Conservation (phyloP, 2,888 invertebrate genomes). For the Chrysolina americana region DNA sequence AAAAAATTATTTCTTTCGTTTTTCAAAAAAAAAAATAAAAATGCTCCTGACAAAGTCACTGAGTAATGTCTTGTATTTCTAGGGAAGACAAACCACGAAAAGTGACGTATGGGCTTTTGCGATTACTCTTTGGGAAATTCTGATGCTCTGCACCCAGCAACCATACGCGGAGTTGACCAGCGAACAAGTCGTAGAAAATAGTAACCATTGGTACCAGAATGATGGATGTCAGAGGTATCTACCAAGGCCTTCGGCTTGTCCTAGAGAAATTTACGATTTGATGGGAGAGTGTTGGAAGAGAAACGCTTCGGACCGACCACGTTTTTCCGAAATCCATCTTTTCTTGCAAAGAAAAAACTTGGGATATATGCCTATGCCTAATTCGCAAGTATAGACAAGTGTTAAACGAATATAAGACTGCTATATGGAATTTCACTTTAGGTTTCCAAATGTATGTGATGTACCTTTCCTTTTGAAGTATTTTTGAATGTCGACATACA, state of each 20-base stretch:
- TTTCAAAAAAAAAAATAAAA: too few relatives aligned
- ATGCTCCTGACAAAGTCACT: not conserved
- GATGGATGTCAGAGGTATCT: conserved; percentile 73
- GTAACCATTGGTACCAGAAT: conserved; percentile 70
- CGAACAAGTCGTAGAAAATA: conserved; percentile 82
- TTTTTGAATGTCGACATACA: conserved; percentile 26
- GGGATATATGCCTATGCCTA: conserved; percentile 74
- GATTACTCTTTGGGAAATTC: conserved; percentile 90
- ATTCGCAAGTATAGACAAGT: conserved; percentile 50
- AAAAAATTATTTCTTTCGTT: too few relatives aligned
- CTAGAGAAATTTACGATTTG: conserved; percentile 90
- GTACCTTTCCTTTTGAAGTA: conserved; percentile 35
- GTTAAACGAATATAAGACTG: conserved; percentile 35
- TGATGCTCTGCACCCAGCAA: conserved; percentile 84
- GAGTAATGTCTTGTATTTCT: conserved; percentile 54
- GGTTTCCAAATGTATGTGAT: conserved; percentile 45
- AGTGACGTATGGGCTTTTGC: conserved; percentile 95
- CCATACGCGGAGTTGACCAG: conserved; percentile 88
- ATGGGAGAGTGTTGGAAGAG: conserved; percentile 95
- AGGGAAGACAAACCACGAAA: conserved; percentile 91
- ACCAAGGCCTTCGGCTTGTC: conserved; percentile 81
- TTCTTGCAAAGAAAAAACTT: conserved; percentile 83
- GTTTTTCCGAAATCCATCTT: conserved; percentile 90
- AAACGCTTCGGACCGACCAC: conserved; percentile 84
- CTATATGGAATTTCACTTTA: conserved; percentile 31